Percentiles rank a stretch among this genome's conserved stretches.
Conservation (phyloP, 2,888 invertebrate species). For the Lysandra bellargus region DNA sequence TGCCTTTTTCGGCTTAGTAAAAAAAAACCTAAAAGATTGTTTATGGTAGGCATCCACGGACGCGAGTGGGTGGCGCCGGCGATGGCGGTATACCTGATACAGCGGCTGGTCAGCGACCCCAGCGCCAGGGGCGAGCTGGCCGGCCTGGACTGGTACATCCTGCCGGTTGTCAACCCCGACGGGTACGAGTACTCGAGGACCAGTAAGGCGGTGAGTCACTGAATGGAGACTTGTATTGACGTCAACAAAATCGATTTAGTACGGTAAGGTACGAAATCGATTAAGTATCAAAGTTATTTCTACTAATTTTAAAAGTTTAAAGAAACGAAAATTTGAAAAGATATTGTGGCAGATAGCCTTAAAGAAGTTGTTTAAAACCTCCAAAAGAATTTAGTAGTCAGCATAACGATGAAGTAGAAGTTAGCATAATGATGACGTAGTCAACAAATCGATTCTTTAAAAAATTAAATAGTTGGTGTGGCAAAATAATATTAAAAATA, state of each 20-base stretch:
- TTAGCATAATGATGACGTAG: no score
- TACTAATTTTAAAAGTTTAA: no score
- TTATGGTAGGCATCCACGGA: slow-evolving; percentile 77
- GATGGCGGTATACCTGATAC: slow-evolving; percentile 80
- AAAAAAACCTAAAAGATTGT: background rate
- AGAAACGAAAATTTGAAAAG: no score
- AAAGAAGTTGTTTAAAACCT: no score
- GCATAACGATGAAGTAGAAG: no score
- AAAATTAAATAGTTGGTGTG: no score
- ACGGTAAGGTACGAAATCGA: no score
- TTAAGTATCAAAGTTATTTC: no score
- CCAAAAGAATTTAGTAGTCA: no score
- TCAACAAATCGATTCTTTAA: no score
- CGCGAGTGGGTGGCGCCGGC: slow-evolving; percentile 84
- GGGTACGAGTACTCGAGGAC: slow-evolving; percentile 83
- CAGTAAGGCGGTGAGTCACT: slow-evolving; percentile 52
- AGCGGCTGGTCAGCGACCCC: slow-evolving; percentile 70
- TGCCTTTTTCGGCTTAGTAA: background rate
- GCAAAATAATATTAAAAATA: no score
- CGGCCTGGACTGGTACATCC: slow-evolving; percentile 84
- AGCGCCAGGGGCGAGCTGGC: slow-evolving; percentile 64
- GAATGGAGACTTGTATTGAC: background rate
- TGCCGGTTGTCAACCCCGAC: slow-evolving; percentile 86
- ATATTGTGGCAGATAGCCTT: no score
- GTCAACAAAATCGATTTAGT: background rate